Percentiles rank a stretch among this genome's conserved stretches.
Conservation (phyloP, 2,113 vertebrate genomes). For the Cyanistes caeruleus region DNA sequence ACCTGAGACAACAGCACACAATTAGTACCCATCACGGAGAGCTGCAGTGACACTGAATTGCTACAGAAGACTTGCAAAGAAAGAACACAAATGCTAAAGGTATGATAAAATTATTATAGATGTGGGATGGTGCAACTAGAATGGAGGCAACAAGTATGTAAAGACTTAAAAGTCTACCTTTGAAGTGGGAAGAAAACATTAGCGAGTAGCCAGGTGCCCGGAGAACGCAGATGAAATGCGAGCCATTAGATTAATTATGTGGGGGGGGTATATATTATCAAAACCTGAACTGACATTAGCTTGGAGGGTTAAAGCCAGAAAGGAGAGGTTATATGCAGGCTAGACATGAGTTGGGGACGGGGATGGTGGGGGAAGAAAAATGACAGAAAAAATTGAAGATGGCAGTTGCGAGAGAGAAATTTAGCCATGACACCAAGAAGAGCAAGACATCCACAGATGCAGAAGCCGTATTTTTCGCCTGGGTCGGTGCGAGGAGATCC, state of each 20-base stretch:
- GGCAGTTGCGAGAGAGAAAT: not conserved
- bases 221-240: not conserved
- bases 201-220: not conserved
- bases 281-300: not conserved
- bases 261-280: not conserved
- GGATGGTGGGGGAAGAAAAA: rapidly evolving
- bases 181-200: not conserved
- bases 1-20: not conserved
- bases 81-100: not conserved
- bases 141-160: not conserved
- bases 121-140: not conserved
- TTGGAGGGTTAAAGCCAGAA: not conserved
- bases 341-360: rapidly evolving
- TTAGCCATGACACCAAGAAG: not conserved
- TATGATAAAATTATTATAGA: not conserved
- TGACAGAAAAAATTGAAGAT: rapidly evolving
- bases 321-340: not conserved
- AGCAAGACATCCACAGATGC: not conserved
- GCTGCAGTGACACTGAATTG: not conserved
- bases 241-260: not conserved
- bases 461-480: rapidly evolving
- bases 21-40: not conserved
- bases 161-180: not conserved
- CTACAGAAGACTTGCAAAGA: not conserved
- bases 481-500: not conserved